These are phyloP conservation scores for Salticus scenicus DNA, from an alignment of 2,888 invertebrate genomes.

Conservation along the genomic window DNA sequence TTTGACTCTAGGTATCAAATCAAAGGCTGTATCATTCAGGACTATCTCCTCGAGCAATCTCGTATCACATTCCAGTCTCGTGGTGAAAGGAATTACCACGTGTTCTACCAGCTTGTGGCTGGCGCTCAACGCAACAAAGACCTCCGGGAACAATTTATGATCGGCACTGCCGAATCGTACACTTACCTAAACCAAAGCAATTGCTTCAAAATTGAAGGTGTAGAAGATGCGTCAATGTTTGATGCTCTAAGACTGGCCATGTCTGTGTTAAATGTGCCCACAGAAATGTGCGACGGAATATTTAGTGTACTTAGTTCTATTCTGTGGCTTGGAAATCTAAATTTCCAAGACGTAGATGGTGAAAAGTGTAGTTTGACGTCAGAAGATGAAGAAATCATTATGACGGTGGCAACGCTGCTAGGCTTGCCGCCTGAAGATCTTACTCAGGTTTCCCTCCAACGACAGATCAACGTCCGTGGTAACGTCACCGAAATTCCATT, in stretches of 20 bases:
- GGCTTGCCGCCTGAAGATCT: constrained; percentile 86
- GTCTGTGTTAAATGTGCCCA: constrained; percentile 83
- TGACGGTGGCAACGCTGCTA: constrained; percentile 83
- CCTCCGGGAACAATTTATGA: constrained; percentile 80
- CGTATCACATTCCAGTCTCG: constrained; percentile 92
- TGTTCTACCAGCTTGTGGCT: constrained; percentile 92
- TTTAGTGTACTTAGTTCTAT: constrained; percentile 91
- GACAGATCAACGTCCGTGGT: constrained; percentile 93
- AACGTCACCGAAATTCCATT: constrained; percentile 94
- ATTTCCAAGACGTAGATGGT: constrained; percentile 90
- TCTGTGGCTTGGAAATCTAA: constrained; percentile 91
- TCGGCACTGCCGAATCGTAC: constrained; percentile 85
- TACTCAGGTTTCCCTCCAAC: constrained; percentile 83
- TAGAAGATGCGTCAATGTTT: constrained; percentile 83
- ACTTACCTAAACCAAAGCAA: constrained; percentile 86
- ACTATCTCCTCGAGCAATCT: constrained; percentile 91
- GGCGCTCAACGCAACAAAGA: constrained; percentile 78
- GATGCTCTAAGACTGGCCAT: constrained; percentile 91
- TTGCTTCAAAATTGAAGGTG: constrained; percentile 82
- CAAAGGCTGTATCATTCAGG: constrained; percentile 92
- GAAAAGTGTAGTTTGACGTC: constrained; percentile 86
- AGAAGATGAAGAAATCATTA: constrained; percentile 83
- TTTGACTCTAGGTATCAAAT: constrained; percentile 92
- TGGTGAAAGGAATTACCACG: constrained; percentile 92
- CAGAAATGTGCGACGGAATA: constrained; percentile 90